These are phyloP conservation scores for Micronycteris hirsuta DNA, from an alignment of 2,113 vertebrate species.

Conservation along the genomic window DNA sequence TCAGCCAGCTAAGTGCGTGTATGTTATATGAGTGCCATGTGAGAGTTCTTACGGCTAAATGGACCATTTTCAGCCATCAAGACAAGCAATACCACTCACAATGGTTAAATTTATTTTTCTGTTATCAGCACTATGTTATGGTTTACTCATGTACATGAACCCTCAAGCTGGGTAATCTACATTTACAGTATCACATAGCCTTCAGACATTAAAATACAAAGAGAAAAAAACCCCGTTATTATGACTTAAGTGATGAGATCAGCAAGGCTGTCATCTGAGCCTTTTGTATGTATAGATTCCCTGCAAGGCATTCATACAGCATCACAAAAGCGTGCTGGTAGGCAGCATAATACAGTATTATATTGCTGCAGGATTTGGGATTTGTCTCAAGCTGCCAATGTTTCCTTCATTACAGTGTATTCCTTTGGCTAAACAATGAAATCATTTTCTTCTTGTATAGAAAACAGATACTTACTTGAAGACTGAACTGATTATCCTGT, in stretches of 20 bases:
- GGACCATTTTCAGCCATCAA: background rate
- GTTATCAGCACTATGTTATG: background rate
- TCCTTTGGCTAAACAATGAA: conserved; percentile 38
- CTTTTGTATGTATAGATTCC: background rate
- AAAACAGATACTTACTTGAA: conserved; percentile 45
- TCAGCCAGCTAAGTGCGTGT: background rate
- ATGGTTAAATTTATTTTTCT: background rate
- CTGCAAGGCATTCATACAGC: background rate
- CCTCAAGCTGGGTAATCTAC: background rate
- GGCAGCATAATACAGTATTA: background rate
- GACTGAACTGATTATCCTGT: conserved; percentile 20
- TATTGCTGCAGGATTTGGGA: background rate
- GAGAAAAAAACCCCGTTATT: background rate
- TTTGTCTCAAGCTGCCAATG: background rate
- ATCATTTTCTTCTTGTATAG: conserved; percentile 24
- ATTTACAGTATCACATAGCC: background rate
- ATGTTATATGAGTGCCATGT: background rate
- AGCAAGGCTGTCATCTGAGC: background rate
- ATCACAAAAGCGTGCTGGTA: background rate
- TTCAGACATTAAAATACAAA: background rate
- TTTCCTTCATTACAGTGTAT: background rate
- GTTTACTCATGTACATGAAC: background rate
- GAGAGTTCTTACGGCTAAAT: background rate
- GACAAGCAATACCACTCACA: background rate
- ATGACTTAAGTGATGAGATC: background rate